Conservation (phyloP, 2,888 invertebrate species). For the Notocelia uddmanniana region DNA sequence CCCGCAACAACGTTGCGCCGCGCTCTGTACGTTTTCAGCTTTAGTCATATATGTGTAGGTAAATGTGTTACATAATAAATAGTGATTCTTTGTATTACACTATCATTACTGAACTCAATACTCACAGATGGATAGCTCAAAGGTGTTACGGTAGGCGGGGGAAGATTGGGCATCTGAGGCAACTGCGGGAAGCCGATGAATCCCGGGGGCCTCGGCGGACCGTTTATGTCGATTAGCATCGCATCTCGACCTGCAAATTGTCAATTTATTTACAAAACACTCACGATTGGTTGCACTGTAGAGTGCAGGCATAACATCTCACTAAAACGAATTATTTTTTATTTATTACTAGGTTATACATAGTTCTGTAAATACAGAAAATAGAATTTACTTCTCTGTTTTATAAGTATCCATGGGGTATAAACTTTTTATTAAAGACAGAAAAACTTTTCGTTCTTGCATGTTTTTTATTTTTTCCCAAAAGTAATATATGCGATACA, state of each 20-base stretch:
- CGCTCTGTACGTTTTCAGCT: too few species aligned
- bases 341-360: background rate
- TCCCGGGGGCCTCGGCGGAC: slow-evolving; percentile 90
- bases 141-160: slow-evolving; percentile 81
- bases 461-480: too few species aligned
- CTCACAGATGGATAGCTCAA: slow-evolving; percentile 89
- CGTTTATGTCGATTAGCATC: slow-evolving; percentile 88
- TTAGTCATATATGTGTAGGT: background rate
- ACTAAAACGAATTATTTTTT: background rate
- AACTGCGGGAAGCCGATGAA: slow-evolving; percentile 93
- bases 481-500: too few species aligned
- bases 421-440: too few species aligned
- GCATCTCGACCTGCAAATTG: slow-evolving; percentile 85
- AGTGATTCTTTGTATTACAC: background rate
- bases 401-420: too few species aligned
- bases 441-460: too few species aligned
- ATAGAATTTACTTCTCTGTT: too few species aligned
- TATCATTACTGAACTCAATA: slow-evolving; percentile 35
- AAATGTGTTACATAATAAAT: too few species aligned
- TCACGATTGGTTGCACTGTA: background rate
- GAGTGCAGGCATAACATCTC: background rate
- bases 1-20: too few species aligned
- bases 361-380: background rate
- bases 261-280: background rate
- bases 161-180: slow-evolving; percentile 68